These are phyloP conservation scores for Papilio protenor DNA, from an alignment of 2,888 invertebrate genomes.

Conservation along the genomic window DNA sequence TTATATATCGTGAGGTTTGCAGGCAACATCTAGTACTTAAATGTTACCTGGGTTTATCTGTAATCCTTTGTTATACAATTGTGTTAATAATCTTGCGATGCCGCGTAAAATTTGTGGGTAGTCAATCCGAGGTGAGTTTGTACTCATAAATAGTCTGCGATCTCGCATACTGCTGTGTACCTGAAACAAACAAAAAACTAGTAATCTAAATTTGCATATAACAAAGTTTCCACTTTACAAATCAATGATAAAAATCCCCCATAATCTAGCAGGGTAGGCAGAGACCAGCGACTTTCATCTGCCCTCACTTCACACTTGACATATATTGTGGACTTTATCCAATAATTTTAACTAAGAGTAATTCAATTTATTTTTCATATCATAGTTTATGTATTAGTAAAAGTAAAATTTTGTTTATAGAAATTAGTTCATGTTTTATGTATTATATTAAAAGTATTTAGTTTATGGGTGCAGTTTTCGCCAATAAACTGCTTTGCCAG, in stretches of 20 bases:
- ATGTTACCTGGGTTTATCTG: conserved; percentile 68
- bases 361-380: too few species aligned
- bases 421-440: too few species aligned
- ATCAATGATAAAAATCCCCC: neutral
- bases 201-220: neutral
- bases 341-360: too few species aligned
- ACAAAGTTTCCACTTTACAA: neutral
- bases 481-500: too few species aligned
- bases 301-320: neutral
- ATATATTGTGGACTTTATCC: neutral
- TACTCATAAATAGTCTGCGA: conserved; percentile 60
- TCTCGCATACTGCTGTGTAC: conserved; percentile 61
- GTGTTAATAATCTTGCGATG: conserved; percentile 58
- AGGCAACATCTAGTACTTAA: neutral
- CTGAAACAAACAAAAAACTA: conserved; percentile 50
- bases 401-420: too few species aligned
- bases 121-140: conserved; percentile 49
- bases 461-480: too few species aligned
- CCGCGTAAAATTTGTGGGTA: conserved; percentile 55
- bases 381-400: too few species aligned
- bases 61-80: conserved; percentile 63
- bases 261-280: neutral
- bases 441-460: too few species aligned
- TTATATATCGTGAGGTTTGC: too few species aligned
- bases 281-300: neutral